Base-by-base conservation (phyloP, 2,113 vertebrate species). In the Cynoglossus semilaevis region DNA sequence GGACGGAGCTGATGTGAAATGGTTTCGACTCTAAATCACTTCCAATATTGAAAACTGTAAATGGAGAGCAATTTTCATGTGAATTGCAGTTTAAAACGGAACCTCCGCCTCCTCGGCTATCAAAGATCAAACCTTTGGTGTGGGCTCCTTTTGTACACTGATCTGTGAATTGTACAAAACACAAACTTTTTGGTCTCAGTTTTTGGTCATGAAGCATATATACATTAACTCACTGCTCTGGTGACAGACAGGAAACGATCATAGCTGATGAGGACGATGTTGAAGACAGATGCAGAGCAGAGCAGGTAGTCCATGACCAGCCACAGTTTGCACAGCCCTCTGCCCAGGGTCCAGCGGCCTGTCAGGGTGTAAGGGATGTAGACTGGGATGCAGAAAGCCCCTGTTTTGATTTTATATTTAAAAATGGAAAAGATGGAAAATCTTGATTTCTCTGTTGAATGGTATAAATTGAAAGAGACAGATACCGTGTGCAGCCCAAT, bases 211-310 rank as follows among this genome's bases (percentile, higher is more conserved):
- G 38, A 70, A 35, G 40, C 34, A 16, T 13, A 40, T 15, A 36
- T 42, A 11, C 22, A 55, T 70, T 38, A 60, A 91, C 95, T 95
- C 89, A 98, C 95, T 51, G 94, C 94, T 70, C 91, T 90, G 2
- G 92, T 96, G 80, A 96, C 94, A 13, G 93, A 96, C 62, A 94
- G 88, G 79, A 94, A 96, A 43, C 92, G 91, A 78, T 97, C 94
- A 0, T 94, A 95, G 83, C 94, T 96, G 89, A 96, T 96, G 58
- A 96, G 93, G 52, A 95, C 93, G 1, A 96, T 91, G 82, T 79
- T 97, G 77, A 95, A 95, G 59, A 92, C 93, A 2, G 95, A 97
- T 0, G 94, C 88, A 11, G 94, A 86, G 40, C 94, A 95, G 58
- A 96, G 41, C 5, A 95, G 86, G 74, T 97, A 94, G 84, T 97